Evolutionary conservation across 2,797 vertebrate genomes (phyloP).

Genomic region (Macroramphosus scolopax): DNA sequence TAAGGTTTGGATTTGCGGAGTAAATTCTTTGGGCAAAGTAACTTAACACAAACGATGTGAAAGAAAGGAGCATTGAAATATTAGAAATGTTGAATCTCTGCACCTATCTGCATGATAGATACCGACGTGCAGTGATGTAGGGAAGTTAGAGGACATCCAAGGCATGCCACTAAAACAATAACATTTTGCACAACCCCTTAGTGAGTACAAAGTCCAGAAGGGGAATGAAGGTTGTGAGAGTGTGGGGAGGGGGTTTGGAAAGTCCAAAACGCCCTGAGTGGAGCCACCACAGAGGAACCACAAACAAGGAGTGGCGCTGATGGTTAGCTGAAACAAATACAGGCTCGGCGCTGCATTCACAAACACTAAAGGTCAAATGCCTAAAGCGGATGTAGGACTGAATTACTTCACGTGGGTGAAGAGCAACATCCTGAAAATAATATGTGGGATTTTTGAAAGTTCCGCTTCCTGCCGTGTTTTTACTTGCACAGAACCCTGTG

Average conservation of each 20-base stretch:
- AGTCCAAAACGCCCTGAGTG: slow-evolving; percentile 28
- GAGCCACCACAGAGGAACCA: slow-evolving; percentile 47
- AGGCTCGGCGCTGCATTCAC: slow-evolving; percentile 15
- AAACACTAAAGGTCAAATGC: slow-evolving; percentile 22
- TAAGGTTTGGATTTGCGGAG: slow-evolving; percentile 19
- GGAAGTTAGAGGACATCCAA: slow-evolving; percentile 10
- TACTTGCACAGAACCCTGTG: background rate
- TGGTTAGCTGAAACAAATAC: slow-evolving; percentile 37
- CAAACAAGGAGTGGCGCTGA: slow-evolving; percentile 34
- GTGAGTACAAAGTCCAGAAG: slow-evolving; percentile 8
- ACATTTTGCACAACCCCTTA: slow-evolving; percentile 14
- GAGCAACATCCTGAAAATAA: slow-evolving; percentile 4
- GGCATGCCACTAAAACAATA: slow-evolving; percentile 2
- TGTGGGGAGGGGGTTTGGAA: slow-evolving; percentile 30
- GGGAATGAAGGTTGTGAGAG: slow-evolving; percentile 5
- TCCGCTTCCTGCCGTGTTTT: background rate
- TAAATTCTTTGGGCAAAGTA: slow-evolving; percentile 27
- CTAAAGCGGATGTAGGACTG: slow-evolving; percentile 3
- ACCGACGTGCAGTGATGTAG: background rate
- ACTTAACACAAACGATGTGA: slow-evolving; percentile 11
- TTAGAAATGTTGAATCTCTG: background rate
- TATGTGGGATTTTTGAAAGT: background rate
- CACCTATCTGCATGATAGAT: slow-evolving; percentile 13
- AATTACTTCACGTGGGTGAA: slow-evolving; percentile 7
- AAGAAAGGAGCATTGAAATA: slow-evolving; percentile 11